Evolutionary conservation across 1,140 invertebrate genomes (phyloP).

Genomic region (Vanessa tameamea): DNA sequence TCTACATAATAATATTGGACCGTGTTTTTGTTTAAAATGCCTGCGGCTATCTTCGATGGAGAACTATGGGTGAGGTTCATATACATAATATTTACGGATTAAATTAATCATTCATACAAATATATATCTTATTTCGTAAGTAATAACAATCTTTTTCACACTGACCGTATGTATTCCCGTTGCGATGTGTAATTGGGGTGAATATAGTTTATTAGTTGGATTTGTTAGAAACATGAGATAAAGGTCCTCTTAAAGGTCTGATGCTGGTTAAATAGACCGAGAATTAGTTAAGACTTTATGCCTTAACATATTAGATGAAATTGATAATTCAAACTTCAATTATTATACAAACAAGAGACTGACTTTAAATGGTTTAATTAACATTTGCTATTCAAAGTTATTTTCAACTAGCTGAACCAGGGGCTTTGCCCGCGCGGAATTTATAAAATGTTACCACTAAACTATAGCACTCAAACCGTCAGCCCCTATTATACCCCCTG

Average conservation of each 20-base stretch:
- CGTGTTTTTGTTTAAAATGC: conserved; percentile 35
- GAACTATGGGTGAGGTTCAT: conserved; percentile 20
- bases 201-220: conserved; percentile 56
- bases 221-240: conserved; percentile 57
- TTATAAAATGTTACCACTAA: too few relatives aligned
- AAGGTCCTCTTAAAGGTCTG: conserved; percentile 53
- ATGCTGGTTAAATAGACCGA: conserved; percentile 36
- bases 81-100: conserved; percentile 28
- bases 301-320: conserved; percentile 29
- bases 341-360: conserved; percentile 4
- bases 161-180: conserved; percentile 19
- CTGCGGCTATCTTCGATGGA: conserved; percentile 16
- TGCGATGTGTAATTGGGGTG: conserved; percentile 53
- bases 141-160: conserved; percentile 16
- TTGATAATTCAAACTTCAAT: conserved; percentile 26
- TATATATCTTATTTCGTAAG: conserved; percentile 11
- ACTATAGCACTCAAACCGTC: too few relatives aligned
- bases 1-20: conserved; percentile 34
- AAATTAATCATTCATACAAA: conserved; percentile 4
- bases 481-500: too few relatives aligned
- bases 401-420: not conserved
- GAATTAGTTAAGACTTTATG: conserved; percentile 48
- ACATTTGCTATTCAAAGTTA: not conserved
- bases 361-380: not conserved
- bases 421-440: too few relatives aligned